These are phyloP conservation scores for Mungos mungo DNA, from an alignment of 2,113 vertebrate genomes.

Conservation along the genomic window DNA sequence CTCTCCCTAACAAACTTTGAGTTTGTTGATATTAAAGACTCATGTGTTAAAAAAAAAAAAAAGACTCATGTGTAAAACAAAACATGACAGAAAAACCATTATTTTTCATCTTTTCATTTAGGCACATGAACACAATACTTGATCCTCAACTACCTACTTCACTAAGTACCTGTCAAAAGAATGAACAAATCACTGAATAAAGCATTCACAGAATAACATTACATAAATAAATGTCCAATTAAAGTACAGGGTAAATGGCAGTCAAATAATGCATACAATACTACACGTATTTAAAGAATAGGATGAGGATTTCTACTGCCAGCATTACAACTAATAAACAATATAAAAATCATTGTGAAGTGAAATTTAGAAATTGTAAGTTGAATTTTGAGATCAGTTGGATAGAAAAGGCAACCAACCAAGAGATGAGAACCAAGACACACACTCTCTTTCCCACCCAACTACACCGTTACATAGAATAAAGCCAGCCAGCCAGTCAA, in stretches of 20 bases:
- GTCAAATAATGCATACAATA: background rate
- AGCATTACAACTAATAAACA: background rate
- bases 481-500: background rate
- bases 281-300: background rate
- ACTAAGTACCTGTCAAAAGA: background rate
- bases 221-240: background rate
- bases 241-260: background rate
- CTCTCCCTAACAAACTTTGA: background rate
- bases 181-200: background rate
- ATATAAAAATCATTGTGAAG: background rate
- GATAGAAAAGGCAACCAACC: background rate
- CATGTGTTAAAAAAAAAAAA: background rate
- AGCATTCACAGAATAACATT: background rate
- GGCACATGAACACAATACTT: background rate
- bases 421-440: background rate
- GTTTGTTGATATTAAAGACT: background rate
- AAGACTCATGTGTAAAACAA: background rate
- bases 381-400: background rate
- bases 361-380: background rate
- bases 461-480: background rate
- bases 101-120: conserved; percentile 17
- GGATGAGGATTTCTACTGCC: background rate
- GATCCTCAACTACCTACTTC: background rate
- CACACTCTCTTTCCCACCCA: background rate
- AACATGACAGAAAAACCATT: background rate